Conservation (phyloP, 2,888 invertebrate genomes). For the Epinotia demarniana region DNA sequence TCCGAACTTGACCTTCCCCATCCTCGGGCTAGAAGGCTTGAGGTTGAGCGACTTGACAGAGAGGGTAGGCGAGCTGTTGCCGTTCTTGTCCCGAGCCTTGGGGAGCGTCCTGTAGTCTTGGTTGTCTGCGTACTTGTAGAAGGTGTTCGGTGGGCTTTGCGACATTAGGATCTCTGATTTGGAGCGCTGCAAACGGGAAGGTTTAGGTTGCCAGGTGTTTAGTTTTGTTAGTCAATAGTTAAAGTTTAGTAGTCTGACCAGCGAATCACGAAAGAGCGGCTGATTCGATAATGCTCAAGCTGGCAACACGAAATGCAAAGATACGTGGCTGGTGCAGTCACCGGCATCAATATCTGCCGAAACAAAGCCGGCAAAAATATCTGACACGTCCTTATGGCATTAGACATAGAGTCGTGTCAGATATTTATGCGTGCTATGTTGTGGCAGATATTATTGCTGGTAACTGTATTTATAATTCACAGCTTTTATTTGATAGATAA, state of each 20-base stretch:
- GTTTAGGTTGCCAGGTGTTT: slow-evolving; percentile 27
- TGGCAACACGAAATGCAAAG: not conserved
- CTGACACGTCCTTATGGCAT: no score
- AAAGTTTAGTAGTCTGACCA: not conserved
- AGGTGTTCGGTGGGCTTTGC: slow-evolving; percentile 68
- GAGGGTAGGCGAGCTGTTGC: slow-evolving; percentile 61
- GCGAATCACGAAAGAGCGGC: not conserved
- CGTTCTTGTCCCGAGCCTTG: slow-evolving; percentile 50
- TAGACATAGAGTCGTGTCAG: no score
- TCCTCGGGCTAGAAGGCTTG: slow-evolving; percentile 58
- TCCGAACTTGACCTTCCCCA: slow-evolving; percentile 60
- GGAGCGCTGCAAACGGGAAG: slow-evolving; percentile 71
- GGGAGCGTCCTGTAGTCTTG: slow-evolving; percentile 54
- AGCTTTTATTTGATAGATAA: no score
- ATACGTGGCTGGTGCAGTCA: not conserved
- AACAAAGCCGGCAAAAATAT: no score
- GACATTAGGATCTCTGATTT: slow-evolving; percentile 76
- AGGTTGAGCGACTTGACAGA: slow-evolving; percentile 62
- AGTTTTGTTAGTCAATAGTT: slow-evolving; percentile 22
- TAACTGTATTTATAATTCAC: no score
- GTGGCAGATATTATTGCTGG: no score
- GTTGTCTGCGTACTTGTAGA: slow-evolving; percentile 54
- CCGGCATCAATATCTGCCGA: no score
- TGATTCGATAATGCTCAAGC: not conserved
- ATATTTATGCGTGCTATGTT: no score